Base-by-base conservation (phyloP, 2,797 vertebrate species). In the Sebastes oblongus region DNA sequence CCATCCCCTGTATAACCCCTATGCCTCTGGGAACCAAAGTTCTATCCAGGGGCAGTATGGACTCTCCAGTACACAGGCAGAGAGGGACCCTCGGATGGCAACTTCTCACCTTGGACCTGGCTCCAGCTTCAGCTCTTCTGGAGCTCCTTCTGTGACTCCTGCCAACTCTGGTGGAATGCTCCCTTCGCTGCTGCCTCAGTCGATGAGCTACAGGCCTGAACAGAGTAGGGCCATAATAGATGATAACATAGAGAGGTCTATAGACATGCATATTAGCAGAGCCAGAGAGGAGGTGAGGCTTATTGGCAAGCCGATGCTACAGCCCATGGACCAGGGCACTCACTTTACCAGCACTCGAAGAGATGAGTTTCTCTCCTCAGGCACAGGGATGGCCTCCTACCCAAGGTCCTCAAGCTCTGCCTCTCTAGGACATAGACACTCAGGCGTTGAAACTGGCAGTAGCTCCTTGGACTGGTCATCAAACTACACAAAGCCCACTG, bases 1-100 rank as follows among this genome's bases (percentile, higher is more conserved):
- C 55, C 89, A 93, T 88, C 93, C 91, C 36, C 81, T 69, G 83
- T 97, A 96, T 84, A 96, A 95, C 91, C 96, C 96, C 54, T 96
- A 96, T 94, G 95, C 93, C 86, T 83, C 94, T 83, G 88, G 81
- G n/a, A 89, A 74, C 0, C 91, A 90, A 25, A 77, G 62, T 66
- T 70, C 88, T 27, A 12, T 73, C 60, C 91, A 89, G 66, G 83
- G 85, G 2, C 80, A 55, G 20, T 89, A 89, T 81, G 90, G 84
- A 78, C 60, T 60, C 16, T 3, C 84, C 3, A 27, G 46, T 55
- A 8, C 30, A 13, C 81, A 77, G 39, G 2, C 30, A 24, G 89
- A 82, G 3, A 78, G 56, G 36, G 87, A 92, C 55, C 60, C 82
- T 66, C 67, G 10, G 3, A 81, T 18, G 29, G 1, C 25, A 16